These are phyloP conservation scores for Neelides folsomi DNA, from an alignment of 2,888 invertebrate genomes.

Conservation along the genomic window DNA sequence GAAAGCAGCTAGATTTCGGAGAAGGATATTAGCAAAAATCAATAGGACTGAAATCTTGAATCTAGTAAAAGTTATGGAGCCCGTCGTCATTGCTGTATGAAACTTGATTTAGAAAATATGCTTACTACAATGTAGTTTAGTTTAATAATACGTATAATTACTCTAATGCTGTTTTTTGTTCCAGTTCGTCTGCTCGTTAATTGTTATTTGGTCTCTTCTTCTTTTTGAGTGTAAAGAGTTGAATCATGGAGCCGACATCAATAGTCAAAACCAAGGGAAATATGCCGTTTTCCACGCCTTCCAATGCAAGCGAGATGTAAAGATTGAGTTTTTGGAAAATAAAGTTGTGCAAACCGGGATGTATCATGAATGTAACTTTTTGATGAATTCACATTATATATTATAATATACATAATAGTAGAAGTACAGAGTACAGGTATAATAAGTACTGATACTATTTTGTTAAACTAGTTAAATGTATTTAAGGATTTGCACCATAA, in stretches of 20 bases:
- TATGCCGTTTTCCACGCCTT: slow-evolving; percentile 18
- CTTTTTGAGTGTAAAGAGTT: slow-evolving; percentile 16
- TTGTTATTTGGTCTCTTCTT: slow-evolving; percentile 18
- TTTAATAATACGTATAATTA: background rate
- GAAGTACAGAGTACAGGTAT: background rate
- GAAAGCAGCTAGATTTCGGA: slow-evolving; percentile 37
- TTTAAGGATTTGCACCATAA: no score
- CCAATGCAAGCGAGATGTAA: slow-evolving; percentile 16
- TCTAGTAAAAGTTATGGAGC: slow-evolving; percentile 36
- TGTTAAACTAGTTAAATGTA: no score
- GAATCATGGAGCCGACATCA: slow-evolving; percentile 10
- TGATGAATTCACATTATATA: background rate
- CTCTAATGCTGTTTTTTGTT: background rate
- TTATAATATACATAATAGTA: background rate
- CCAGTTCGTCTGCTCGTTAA: slow-evolving; percentile 18
- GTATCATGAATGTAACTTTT: slow-evolving; percentile 23
- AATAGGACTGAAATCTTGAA: slow-evolving; percentile 33
- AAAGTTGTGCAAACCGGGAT: slow-evolving; percentile 20
- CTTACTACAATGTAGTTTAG: background rate
- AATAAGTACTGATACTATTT: no score
- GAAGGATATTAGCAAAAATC: slow-evolving; percentile 36
- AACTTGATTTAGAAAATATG: no score
- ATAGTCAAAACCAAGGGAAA: slow-evolving; percentile 17
- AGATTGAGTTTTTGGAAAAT: slow-evolving; percentile 9
- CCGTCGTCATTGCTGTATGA: slow-evolving; percentile 34